Evolutionary conservation across 2,888 invertebrate genomes (phyloP).

Genomic region (Tetropium fuscum): DNA sequence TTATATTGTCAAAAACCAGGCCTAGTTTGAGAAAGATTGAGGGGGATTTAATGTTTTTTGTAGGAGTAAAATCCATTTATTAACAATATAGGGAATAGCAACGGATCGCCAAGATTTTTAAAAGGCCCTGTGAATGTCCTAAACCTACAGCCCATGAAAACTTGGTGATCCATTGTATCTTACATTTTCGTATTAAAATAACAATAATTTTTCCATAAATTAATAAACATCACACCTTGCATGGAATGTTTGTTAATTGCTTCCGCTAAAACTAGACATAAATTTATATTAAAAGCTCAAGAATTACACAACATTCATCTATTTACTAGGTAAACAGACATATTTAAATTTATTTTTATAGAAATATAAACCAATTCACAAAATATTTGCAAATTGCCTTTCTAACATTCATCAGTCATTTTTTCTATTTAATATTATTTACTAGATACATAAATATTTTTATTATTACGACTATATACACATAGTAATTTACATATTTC

Average conservation of each 20-base stretch:
- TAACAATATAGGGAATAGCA: slow-evolving; percentile 44
- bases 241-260: slow-evolving; percentile 23
- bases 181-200: slow-evolving; percentile 24
- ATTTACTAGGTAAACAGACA: slow-evolving; percentile 52
- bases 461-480: slow-evolving; percentile 42
- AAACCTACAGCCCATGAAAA: slow-evolving; percentile 15
- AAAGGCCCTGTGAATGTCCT: slow-evolving; percentile 9
- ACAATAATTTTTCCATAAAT: slow-evolving; percentile 23
- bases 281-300: slow-evolving; percentile 49
- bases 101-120: slow-evolving; percentile 25
- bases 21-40: background rate
- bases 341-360: slow-evolving; percentile 40
- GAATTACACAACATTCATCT: slow-evolving; percentile 49
- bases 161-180: slow-evolving; percentile 22
- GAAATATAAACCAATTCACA: slow-evolving; percentile 58
- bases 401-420: slow-evolving; percentile 59
- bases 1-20: no score
- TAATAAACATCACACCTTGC: slow-evolving; percentile 21
- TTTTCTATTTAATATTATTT: slow-evolving; percentile 32
- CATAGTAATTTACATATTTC: slow-evolving; percentile 36
- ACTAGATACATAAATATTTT: slow-evolving; percentile 39
- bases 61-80: slow-evolving; percentile 43
- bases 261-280: slow-evolving; percentile 48
- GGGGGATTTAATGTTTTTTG: background rate
- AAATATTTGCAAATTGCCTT: slow-evolving; percentile 56